Percentiles rank a stretch among this genome's conserved stretches.
phyloP scores from a whole-genome alignment of 2,797 vertebrate species.

The Xiphorhynchus erythropygius region DNA sequence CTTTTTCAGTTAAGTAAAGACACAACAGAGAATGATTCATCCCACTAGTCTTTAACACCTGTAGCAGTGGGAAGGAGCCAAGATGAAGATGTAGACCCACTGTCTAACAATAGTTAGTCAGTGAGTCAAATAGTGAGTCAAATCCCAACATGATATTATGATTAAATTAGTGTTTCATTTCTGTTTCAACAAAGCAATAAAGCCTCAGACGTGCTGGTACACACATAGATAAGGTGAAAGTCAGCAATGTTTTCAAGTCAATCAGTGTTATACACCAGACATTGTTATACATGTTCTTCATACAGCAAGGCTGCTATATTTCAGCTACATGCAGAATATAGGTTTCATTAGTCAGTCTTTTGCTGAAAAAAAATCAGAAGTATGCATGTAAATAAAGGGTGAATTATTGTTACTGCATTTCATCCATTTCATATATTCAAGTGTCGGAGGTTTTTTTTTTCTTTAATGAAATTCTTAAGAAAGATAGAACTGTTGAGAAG shows the following conservation, averaged over 20 bases:
- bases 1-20: not conserved
- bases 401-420: not conserved
- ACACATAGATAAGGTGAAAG: not conserved
- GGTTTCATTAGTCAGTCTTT: not conserved
- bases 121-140: slow-evolving; percentile 10
- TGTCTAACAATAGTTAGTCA: not conserved
- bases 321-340: not conserved
- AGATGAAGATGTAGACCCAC: not conserved
- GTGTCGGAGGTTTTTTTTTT: not conserved
- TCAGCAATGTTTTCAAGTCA: not conserved
- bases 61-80: not conserved
- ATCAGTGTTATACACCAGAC: not conserved
- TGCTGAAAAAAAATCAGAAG: not conserved
- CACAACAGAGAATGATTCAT: not conserved
- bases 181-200: not conserved
- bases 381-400: not conserved
- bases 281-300: not conserved
- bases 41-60: not conserved
- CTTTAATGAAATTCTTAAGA: not conserved
- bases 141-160: not conserved
- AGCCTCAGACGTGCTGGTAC: not conserved
- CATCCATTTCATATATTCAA: not conserved
- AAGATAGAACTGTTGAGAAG: not conserved
- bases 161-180: not conserved
- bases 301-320: not conserved